A percentile compares a stretch with the other conserved stretches of the same genome.
These are phyloP conservation scores for Acromyrmex charruanus DNA, from an alignment of 1,140 invertebrate species.

Conservation along the genomic window DNA sequence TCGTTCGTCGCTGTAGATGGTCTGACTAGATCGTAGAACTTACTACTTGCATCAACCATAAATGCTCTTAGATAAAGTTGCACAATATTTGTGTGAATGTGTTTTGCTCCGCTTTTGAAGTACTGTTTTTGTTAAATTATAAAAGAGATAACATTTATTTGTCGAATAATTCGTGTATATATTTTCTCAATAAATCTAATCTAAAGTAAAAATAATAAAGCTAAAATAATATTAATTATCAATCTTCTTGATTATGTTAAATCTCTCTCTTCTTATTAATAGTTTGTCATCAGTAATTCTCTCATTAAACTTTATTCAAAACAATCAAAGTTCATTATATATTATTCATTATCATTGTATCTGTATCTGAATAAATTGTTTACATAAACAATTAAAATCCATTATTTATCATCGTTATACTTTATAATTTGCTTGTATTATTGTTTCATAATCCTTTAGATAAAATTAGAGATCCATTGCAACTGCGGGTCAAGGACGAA, in stretches of 20 bases:
- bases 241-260: not conserved
- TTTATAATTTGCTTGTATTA: constrained; percentile 11
- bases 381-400: constrained; percentile 11
- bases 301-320: not conserved
- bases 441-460: not conserved
- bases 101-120: not conserved
- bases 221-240: not conserved
- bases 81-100: not conserved
- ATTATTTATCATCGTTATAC: constrained; percentile 21
- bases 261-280: not conserved
- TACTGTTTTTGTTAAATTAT: not conserved
- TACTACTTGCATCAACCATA: constrained; percentile 54
- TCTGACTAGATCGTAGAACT: constrained; percentile 48
- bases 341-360: constrained; percentile 3
- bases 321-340: not conserved
- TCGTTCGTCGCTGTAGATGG: not conserved
- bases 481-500: constrained; percentile 37
- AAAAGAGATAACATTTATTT: not conserved
- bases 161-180: not conserved
- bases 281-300: not conserved
- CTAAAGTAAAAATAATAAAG: constrained; percentile 5
- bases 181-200: not conserved
- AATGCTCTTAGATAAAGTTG: not conserved
- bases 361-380: not conserved
- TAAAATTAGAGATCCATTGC: not conserved